Evolutionary conservation across 1,140 invertebrate species (phyloP), one percentile per base, ranked within the genome.

Genomic region (Diplogasteroides magnus): DNA sequence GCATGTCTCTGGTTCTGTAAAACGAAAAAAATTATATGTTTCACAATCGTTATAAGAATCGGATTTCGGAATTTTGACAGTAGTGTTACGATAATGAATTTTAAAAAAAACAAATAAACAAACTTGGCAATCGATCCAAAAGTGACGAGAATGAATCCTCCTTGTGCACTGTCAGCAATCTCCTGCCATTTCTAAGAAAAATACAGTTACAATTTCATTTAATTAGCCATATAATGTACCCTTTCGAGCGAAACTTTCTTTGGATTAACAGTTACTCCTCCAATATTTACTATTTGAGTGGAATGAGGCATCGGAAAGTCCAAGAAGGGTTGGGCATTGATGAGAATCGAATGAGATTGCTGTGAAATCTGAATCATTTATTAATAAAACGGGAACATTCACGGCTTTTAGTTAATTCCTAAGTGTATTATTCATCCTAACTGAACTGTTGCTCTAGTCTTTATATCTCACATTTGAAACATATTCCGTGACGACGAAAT

Each of bases 111-210:
- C n/a, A n/a, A n/a, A n/a, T n/a, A n/a, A n/a, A 48, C 37, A 11
- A 76, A 79, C 31, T 73, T 63, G 0, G 77, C 77, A n/a, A 79
- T 79, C 28, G 79, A 73, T 15, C 77, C 77, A 57, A 79, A 79
- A n/a, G 79, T 81, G 19, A 79, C 67, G 1, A 79, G 60, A 25
- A 72, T 56, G 59, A 79, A 78, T 15, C 69, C 66, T 64, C 59
- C 56, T 2, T 26, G 37, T 3, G 75, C 62, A n/a, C 58, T 31
- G 57, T 73, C 64, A 3, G 71, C 71, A 0, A 77, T 26, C 15
- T 25, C 2, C 48, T 67, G 55, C 77, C 77, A 78, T 25, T 71
- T 64, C 61, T 66, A 23, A 71, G 59, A 19, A 23, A 64, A 28
- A 6, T n/a, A 37, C n/a, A 19, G 31, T 31, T 27, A 6, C 37